Conservation (phyloP, 2,888 invertebrate species). For the Tetragonisca angustula region DNA sequence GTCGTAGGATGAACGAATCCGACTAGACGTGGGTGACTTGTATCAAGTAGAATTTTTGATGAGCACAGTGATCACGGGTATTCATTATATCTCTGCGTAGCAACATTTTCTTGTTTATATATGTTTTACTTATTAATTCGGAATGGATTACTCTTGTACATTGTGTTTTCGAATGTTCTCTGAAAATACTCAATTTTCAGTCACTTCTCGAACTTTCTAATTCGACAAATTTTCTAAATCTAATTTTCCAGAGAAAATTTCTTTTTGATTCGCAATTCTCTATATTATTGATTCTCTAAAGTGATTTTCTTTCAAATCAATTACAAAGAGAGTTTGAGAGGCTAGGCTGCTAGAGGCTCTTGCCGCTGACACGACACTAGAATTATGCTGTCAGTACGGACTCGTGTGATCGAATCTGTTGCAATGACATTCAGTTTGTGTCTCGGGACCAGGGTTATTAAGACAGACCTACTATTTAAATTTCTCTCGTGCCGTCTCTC, state of each 20-base stretch:
- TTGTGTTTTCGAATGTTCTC: too few species aligned
- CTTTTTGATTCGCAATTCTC: background rate
- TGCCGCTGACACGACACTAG: constrained; percentile 48
- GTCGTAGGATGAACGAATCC: too few species aligned
- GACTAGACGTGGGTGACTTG: too few species aligned
- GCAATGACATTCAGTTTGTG: constrained; percentile 82
- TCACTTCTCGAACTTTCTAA: background rate
- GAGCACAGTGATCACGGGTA: too few species aligned
- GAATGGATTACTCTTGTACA: too few species aligned
- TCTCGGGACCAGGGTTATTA: constrained; percentile 79
- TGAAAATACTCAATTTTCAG: background rate
- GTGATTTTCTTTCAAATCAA: background rate
- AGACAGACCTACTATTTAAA: constrained; percentile 82
- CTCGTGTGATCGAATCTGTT: constrained; percentile 80
- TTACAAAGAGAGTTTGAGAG: background rate
- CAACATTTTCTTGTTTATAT: too few species aligned
- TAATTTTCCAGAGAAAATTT: background rate
- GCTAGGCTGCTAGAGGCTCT: constrained; percentile 9
- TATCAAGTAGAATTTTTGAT: too few species aligned
- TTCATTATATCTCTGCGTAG: too few species aligned
- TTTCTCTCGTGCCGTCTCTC: constrained; percentile 66
- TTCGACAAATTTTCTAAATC: background rate
- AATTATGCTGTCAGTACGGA: constrained; percentile 68
- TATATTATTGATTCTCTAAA: background rate
- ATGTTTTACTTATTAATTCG: too few species aligned